These are phyloP conservation scores for Ceratothoa steindachneri DNA, from an alignment of 2,888 invertebrate species.

Conservation along the genomic window DNA sequence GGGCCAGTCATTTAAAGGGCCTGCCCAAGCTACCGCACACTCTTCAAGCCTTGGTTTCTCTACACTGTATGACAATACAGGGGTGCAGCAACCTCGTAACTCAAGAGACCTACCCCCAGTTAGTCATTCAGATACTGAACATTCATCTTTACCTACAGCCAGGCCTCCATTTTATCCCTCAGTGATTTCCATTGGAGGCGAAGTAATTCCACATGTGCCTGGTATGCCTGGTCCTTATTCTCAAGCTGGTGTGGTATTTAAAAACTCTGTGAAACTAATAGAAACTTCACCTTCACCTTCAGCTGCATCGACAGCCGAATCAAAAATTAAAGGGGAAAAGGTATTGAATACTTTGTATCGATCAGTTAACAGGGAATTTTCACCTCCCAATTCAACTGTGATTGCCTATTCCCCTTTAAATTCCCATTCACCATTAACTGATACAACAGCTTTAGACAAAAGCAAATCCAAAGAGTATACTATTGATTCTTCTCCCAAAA, in stretches of 20 bases:
- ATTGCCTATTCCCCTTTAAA: background rate
- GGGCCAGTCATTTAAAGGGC: conserved; percentile 54
- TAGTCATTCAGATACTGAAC: background rate
- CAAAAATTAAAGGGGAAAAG: background rate
- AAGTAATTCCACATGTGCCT: conserved; percentile 68
- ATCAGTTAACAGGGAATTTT: background rate
- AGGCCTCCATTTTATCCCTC: conserved; percentile 17
- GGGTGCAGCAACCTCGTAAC: background rate
- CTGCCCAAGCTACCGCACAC: background rate
- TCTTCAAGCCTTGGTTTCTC: background rate
- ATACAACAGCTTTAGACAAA: background rate
- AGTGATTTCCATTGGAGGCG: conserved; percentile 35
- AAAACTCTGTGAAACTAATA: background rate
- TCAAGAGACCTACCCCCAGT: background rate
- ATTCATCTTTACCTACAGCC: background rate
- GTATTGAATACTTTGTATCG: background rate
- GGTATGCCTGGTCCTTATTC: conserved; percentile 71
- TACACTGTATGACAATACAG: background rate
- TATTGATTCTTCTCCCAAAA: background rate
- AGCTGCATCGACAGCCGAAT: background rate
- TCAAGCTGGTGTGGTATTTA: conserved; percentile 21
- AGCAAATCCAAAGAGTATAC: background rate
- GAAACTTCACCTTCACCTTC: background rate
- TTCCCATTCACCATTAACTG: conserved; percentile 1
- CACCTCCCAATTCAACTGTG: background rate